Percentiles rank a stretch among this genome's conserved stretches.
phyloP scores from a whole-genome alignment of 2,888 invertebrate genomes.

The Barypeithes pellucidus region DNA sequence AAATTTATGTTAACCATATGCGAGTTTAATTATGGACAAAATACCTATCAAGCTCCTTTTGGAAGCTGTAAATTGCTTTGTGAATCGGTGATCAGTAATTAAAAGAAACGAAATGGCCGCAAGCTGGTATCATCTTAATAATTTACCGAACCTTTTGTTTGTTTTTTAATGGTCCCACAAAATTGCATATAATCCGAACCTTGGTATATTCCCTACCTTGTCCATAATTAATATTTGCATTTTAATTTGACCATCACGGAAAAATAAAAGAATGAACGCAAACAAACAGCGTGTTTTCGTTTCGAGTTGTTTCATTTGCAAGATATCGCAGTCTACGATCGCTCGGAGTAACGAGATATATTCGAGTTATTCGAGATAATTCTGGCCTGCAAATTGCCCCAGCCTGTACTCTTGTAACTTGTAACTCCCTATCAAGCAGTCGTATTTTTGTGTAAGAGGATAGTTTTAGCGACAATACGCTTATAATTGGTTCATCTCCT shows the following conservation, averaged over 20 bases:
- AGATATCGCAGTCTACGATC: constrained; percentile 61
- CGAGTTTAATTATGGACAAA: constrained; percentile 41
- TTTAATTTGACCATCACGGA: constrained; percentile 55
- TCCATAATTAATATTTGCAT: constrained; percentile 59
- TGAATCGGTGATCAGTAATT: constrained; percentile 44
- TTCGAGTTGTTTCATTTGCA: constrained; percentile 59
- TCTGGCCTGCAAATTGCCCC: constrained; percentile 61
- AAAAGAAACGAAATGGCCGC: constrained; percentile 35
- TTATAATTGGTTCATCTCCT: too few species aligned
- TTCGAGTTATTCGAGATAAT: constrained; percentile 62
- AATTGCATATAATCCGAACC: constrained; percentile 44
- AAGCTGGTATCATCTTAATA: constrained; percentile 51
- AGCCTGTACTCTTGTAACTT: constrained; percentile 54
- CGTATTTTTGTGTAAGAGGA: constrained; percentile 29
- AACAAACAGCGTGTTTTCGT: constrained; percentile 58
- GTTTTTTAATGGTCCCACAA: constrained; percentile 47
- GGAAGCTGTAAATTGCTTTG: constrained; percentile 43
- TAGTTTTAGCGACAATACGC: background rate
- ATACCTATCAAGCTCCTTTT: constrained; percentile 40
- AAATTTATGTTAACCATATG: constrained; percentile 41
- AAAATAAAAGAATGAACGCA: constrained; percentile 55
- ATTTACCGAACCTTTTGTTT: constrained; percentile 51
- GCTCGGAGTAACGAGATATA: constrained; percentile 57
- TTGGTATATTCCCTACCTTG: constrained; percentile 44
- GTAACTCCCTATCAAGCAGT: constrained; percentile 44